phyloP scores from a whole-genome alignment of 2,888 invertebrate genomes.

The Diloba caeruleocephala region DNA sequence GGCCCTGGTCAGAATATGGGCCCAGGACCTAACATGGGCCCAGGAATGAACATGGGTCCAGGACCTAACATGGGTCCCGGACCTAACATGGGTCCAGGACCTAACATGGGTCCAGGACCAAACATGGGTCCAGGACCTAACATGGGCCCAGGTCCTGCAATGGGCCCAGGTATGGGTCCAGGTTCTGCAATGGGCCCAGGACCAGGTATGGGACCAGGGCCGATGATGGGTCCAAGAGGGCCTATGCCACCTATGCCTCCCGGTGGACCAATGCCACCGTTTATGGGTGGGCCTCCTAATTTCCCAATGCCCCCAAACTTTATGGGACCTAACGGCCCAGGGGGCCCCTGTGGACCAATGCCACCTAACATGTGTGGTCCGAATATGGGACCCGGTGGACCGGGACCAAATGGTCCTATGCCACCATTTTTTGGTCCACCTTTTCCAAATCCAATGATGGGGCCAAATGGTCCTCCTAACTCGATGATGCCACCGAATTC shows the following conservation, averaged over 20 bases:
- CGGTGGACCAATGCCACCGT: slow-evolving; percentile 70
- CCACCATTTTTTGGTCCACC: slow-evolving; percentile 57
- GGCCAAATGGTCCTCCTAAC: slow-evolving; percentile 67
- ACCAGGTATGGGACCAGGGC: slow-evolving; percentile 55
- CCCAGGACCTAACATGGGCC: slow-evolving; percentile 49
- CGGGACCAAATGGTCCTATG: slow-evolving; percentile 65
- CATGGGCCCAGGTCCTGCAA: slow-evolving; percentile 48
- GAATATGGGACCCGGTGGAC: slow-evolving; percentile 56
- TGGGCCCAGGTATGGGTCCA: slow-evolving; percentile 57
- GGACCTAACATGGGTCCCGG: slow-evolving; percentile 43
- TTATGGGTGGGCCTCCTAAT: slow-evolving; percentile 78
- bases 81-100: slow-evolving; percentile 47
- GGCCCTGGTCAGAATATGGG: slow-evolving; percentile 39
- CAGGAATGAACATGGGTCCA: slow-evolving; percentile 50
- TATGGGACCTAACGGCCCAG: slow-evolving; percentile 78
- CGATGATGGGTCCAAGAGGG: slow-evolving; percentile 65
- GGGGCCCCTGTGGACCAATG: slow-evolving; percentile 52
- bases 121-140: slow-evolving; percentile 50
- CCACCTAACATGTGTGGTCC: slow-evolving; percentile 70
- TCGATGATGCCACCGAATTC: slow-evolving; percentile 66
- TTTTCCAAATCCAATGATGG: slow-evolving; percentile 63
- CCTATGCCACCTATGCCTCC: slow-evolving; percentile 59
- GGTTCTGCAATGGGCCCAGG: slow-evolving; percentile 62
- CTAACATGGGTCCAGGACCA: slow-evolving; percentile 54
- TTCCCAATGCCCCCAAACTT: slow-evolving; percentile 80